Base-by-base conservation (phyloP, 2,797 vertebrate genomes). In the Acrossocheilus fasciatus region DNA sequence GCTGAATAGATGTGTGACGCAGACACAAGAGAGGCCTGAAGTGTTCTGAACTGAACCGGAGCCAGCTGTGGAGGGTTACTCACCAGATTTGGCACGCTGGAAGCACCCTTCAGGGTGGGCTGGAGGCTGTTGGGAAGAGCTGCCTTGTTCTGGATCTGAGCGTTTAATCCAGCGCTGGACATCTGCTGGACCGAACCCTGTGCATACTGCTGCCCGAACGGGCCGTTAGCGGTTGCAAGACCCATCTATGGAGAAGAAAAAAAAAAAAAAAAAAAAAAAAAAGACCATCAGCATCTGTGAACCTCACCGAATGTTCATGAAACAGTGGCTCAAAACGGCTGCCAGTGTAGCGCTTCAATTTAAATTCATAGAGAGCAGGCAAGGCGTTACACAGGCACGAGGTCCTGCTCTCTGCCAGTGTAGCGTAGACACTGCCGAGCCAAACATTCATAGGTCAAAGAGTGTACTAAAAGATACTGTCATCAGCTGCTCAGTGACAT, bases 81-180 rank as follows among this genome's bases (percentile, higher is more conserved):
- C 92, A 98, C 98, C 97, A 99, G 96, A 91, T 97, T 99, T 95
- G 97, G 96, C 95, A 98, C 96, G 15, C 94, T 97, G 43, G 92
- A 94, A 79, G 97, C 95, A 83, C 95, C 97, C 96, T 99, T 99
- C 92, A 99, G 96, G 89, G 98, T 97, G n/a, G 93, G 91, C 87
- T 97, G 94, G 90, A 99, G 98, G 73, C 79, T 89, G 82, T 74
- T 87, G 54, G 86, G 70, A 96, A 92, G 89, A 97, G 95, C 92
- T 97, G 94, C 92, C 96, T 89, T 98, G 90, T 96, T 99, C 83
- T 96, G 94, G 91, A 98, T 95, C 90, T 95, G 94, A 75, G 92
- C 86, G 87, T 95, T 98, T 90, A 97, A 95, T 91, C 96, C 97
- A 68, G 95, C 89, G 80, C 95, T 91, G 92, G 95, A 95, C 92